These are phyloP conservation scores for Lycocerus yunnanus DNA, from an alignment of 2,888 invertebrate species.

Conservation along the genomic window DNA sequence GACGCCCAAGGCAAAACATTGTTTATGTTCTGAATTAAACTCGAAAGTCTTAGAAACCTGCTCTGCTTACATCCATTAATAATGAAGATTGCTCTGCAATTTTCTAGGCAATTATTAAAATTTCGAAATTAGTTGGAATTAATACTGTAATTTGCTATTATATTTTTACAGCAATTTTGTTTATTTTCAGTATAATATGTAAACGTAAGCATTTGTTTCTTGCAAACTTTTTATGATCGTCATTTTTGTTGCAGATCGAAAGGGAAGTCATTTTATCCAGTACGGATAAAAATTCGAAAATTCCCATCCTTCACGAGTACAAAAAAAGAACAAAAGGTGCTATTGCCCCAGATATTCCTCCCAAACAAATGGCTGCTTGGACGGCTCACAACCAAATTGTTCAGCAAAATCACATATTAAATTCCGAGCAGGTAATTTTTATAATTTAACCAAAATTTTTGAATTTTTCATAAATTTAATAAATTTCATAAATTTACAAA, in stretches of 20 bases:
- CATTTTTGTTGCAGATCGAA: conserved; percentile 67
- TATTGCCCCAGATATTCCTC: conserved; percentile 77
- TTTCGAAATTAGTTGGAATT: not conserved
- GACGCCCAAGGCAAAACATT: not conserved
- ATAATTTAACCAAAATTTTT: too few species aligned
- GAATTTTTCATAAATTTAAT: too few species aligned
- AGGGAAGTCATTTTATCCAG: conserved; percentile 76
- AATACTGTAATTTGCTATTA: not conserved
- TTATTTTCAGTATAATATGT: too few species aligned
- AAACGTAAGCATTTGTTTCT: too few species aligned
- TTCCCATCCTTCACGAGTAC: conserved; percentile 76
- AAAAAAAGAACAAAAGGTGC: conserved; percentile 65
- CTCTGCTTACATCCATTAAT: not conserved
- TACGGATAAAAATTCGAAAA: conserved; percentile 77
- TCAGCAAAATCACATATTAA: conserved; percentile 46
- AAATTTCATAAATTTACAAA: too few species aligned
- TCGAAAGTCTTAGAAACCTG: not conserved
- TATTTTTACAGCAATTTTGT: not conserved
- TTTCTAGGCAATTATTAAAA: not conserved
- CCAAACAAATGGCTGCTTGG: conserved; percentile 76
- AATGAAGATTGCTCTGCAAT: not conserved
- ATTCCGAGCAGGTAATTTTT: conserved; percentile 48
- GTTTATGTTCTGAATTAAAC: not conserved
- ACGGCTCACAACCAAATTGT: conserved; percentile 54
- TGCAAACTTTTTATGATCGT: too few species aligned